These are phyloP conservation scores for Liposcelis brunnea DNA, from an alignment of 2,888 invertebrate genomes.

Conservation along the genomic window DNA sequence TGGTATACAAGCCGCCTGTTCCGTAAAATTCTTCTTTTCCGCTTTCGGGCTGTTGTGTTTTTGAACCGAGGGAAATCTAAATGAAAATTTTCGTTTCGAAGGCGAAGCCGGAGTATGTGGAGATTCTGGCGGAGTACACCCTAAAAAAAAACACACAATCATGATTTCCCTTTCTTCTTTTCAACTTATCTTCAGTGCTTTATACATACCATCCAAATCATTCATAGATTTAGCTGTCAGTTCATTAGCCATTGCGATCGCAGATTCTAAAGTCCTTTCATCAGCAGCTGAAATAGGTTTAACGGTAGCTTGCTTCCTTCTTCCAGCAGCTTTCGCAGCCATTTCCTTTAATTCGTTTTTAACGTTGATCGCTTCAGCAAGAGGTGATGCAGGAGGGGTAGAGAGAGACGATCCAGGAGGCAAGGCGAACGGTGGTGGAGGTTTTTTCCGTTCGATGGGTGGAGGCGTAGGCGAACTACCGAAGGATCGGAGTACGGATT, in stretches of 20 bases:
- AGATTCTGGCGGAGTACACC: conserved; percentile 22
- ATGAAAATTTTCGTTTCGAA: conserved; percentile 64
- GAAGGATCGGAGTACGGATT: conserved; percentile 59
- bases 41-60: conserved; percentile 40
- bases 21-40: conserved; percentile 73
- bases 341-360: conserved; percentile 52
- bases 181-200: too few species aligned
- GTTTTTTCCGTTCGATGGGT: conserved; percentile 20
- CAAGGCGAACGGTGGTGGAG: conserved; percentile 13
- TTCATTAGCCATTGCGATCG: conserved; percentile 85
- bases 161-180: too few species aligned
- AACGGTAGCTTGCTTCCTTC: conserved; percentile 29
- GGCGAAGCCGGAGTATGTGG: conserved; percentile 42
- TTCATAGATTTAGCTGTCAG: conserved; percentile 51
- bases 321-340: conserved; percentile 26
- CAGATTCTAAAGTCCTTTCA: conserved; percentile 76
- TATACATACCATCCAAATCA: conserved; percentile 21
- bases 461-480: conserved; percentile 25
- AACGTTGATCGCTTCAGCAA: conserved; percentile 40
- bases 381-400: conserved; percentile 20
- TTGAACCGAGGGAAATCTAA: conserved; percentile 42
- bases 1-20: conserved; percentile 69
- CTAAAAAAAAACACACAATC: conserved; percentile 20
- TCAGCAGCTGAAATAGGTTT: conserved; percentile 90
- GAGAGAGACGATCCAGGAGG: neutral